Evolutionary conservation across 1,140 invertebrate genomes (phyloP), one percentile per base, ranked within the genome.

Genomic region (Lethrus apterus): DNA sequence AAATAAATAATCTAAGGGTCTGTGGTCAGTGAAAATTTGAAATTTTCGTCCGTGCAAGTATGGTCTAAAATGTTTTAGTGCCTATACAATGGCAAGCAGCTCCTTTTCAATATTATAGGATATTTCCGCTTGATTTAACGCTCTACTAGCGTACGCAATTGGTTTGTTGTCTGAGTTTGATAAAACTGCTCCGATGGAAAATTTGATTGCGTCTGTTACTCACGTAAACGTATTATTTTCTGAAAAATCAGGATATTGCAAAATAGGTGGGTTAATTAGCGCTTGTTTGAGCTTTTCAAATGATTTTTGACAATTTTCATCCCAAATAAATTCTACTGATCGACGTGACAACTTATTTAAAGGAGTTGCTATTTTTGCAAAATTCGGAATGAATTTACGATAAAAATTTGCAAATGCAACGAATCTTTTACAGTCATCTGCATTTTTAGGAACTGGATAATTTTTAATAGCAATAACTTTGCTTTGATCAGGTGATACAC

Each of bases 111-210:
- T 66, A 3, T 5, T 48, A 41, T 46, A 45, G 13, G 13, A 31
- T 29, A 20, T 18, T 29, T 44, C 31, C 8, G 40, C 13, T 34
- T 44, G 24, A 34, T 49, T 38, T 10, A 55, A 52, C 4, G 51
- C 42, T 48, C 55, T 59, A 45, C 69, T 69, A 7, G 64, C 67
- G 56, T 69, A 72, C 10, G 58, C 59, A 14, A 55, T 48, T 58
- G 59, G 26, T 49, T 31, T 50, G 41, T 51, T 24, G 31, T 54
- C 42, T n/a, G 11, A 29, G 23, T 56, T 56, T 26, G 46, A 49
- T 26, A 65, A 33, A 10, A 57, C 46, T n/a, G 58, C 57, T 10
- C 61, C 62, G 4, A 64, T 11, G 1, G 51, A 57, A 30, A 24
- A 36, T 24, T 50, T 50, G 10, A 54, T 55, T 19, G 55, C 59